Percentiles rank a stretch among this genome's conserved stretches.
Conservation (phyloP, 1,140 invertebrate genomes). For the Neomicropteryx cornuta region DNA sequence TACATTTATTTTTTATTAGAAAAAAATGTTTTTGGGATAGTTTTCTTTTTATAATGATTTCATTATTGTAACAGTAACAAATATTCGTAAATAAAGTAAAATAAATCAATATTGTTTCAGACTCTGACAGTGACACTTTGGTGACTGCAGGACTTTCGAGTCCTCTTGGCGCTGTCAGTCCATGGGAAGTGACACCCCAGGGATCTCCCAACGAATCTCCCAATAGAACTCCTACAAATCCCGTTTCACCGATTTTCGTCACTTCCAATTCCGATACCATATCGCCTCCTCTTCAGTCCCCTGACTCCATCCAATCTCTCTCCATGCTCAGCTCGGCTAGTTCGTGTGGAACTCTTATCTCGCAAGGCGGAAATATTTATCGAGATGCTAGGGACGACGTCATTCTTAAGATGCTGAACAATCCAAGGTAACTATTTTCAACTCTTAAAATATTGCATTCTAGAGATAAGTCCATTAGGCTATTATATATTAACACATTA, state of each 20-base stretch:
- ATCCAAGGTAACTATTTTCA: constrained; percentile 9
- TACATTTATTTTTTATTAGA: too few species aligned
- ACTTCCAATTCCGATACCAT: background rate
- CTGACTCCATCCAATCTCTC: constrained; percentile 24
- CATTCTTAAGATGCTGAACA: constrained; percentile 10
- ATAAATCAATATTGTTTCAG: too few species aligned
- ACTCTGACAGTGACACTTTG: constrained; percentile 35
- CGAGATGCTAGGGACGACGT: constrained; percentile 17
- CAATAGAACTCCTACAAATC: constrained; percentile 18
- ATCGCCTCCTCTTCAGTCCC: constrained; percentile 7
- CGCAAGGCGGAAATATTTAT: constrained; percentile 23
- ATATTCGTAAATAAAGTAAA: too few species aligned
- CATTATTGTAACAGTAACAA: too few species aligned
- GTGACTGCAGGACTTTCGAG: constrained; percentile 35
- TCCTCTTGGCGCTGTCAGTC: constrained; percentile 19
- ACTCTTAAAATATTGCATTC: too few species aligned
- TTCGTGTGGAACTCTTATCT: constrained; percentile 38
- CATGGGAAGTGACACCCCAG: constrained; percentile 20
- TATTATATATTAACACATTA: too few species aligned
- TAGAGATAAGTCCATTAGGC: too few species aligned
- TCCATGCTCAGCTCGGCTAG: constrained; percentile 28
- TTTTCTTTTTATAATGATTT: too few species aligned
- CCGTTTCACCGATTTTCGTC: background rate
- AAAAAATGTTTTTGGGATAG: too few species aligned
- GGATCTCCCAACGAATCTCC: constrained; percentile 22